These are phyloP conservation scores for Catharus ustulatus DNA, from an alignment of 2,797 vertebrate species.

Conservation along the genomic window DNA sequence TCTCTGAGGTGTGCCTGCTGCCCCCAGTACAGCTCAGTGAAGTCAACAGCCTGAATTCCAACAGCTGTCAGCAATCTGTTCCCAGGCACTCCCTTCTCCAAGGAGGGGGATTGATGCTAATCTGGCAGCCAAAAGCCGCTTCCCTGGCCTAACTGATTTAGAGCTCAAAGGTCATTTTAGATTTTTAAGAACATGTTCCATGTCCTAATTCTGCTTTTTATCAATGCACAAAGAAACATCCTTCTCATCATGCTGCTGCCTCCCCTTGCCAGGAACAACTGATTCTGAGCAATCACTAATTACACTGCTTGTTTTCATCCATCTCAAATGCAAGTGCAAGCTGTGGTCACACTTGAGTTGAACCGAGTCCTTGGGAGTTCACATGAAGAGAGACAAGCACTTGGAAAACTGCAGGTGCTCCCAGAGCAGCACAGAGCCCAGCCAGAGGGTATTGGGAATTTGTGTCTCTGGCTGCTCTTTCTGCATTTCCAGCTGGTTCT, in stretches of 20 bases:
- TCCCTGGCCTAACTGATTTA: slow-evolving; percentile 1
- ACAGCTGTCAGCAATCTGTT: slow-evolving; percentile 48
- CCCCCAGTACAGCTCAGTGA: not conserved
- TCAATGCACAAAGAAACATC: not conserved
- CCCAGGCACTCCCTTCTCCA: slow-evolving; percentile 32
- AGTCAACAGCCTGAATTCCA: not conserved
- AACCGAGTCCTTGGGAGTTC: not conserved
- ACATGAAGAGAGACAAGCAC: not conserved
- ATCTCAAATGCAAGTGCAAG: not conserved
- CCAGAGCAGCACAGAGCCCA: not conserved
- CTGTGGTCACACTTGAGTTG: not conserved
- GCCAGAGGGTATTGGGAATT: not conserved
- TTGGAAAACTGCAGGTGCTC: not conserved
- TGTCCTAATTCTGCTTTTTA: slow-evolving; percentile 38
- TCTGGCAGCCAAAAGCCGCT: slow-evolving; percentile 31
- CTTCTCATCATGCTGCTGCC: not conserved
- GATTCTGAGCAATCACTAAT: not conserved
- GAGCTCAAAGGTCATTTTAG: slow-evolving; percentile 18
- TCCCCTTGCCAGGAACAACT: not conserved
- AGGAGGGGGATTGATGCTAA: not conserved
- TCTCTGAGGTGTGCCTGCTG: not conserved
- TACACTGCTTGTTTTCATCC: not conserved
- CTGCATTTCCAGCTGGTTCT: not conserved
- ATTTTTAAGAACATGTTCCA: slow-evolving; percentile 29
- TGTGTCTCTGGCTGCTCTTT: not conserved